Evolutionary conservation across 2,797 vertebrate genomes (phyloP), one percentile per base, ranked within the genome.

Genomic region (Ibycter americanus): DNA sequence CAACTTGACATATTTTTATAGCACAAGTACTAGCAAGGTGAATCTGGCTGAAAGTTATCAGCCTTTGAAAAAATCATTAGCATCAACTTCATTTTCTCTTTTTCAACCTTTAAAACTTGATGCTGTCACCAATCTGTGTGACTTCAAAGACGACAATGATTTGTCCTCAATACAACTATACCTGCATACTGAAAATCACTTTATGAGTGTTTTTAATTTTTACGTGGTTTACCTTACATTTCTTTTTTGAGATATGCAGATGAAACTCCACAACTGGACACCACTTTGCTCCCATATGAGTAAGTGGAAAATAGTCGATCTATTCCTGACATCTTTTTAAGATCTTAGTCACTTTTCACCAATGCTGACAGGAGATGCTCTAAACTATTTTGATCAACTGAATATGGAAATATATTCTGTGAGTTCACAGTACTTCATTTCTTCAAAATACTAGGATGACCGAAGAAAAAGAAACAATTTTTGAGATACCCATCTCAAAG

Each of bases 51-150:
- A 96, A 94, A 86, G 6, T 6, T 58, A 83, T 34, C 32, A 74
- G 82, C 32, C 76, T 95, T 93, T 88, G 84, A 95, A 88, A 90
- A 93, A 87, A 83, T 83, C 76, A 73, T 90, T 62, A 93, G 12
- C 65, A 82, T 89, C 46, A 72, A 12, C 27, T 81, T 71, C 66
- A 20, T 85, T 89, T 91, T 71, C 38, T 76, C 21, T 49, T 83
- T 67, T 68, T 83, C 76, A 93, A 25, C 34, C 36, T 74, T 80
- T 68, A 86, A 47, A 95, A 93, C 19, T 51, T 72, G 81, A 91
- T 36, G 68, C 49, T 90, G 87, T 58, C 95, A 93, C 46, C 61
- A 42, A 47, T 25, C 51, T 58, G 62, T 40, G 71, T 51, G 26
- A 92, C 89, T 95, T 95, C 68, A 96, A 96, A 96, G 78, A 79